A percentile compares a stretch with the other conserved stretches of the same genome.
These are phyloP conservation scores for Anthopleura sola DNA, from an alignment of 64 coral and sea anemone genomes.

Conservation along the genomic window DNA sequence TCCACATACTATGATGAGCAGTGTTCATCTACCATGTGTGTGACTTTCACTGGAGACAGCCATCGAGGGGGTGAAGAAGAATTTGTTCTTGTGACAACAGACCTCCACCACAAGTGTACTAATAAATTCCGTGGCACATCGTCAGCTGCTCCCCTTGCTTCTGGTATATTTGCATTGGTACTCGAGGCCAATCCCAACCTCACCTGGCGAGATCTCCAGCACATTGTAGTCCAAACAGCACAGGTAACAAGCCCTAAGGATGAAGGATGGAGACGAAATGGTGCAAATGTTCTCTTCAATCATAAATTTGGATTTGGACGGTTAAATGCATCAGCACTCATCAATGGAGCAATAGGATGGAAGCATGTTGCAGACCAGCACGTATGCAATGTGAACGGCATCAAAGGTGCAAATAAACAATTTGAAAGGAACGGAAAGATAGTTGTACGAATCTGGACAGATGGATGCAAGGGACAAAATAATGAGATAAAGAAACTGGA, in stretches of 20 bases:
- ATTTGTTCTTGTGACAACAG: slow-evolving; percentile 85
- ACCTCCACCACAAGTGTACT: slow-evolving; percentile 84
- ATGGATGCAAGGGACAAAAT: slow-evolving; percentile 55
- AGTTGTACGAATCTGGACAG: slow-evolving; percentile 51
- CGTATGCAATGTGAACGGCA: slow-evolving; percentile 60
- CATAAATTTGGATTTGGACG: slow-evolving; percentile 99
- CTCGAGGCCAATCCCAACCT: slow-evolving; percentile 85
- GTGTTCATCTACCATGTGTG: slow-evolving; percentile 95
- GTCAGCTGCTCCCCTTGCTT: slow-evolving; percentile 89
- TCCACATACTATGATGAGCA: slow-evolving; percentile 98
- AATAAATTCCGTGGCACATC: slow-evolving; percentile 88
- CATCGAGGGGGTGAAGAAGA: slow-evolving; percentile 66
- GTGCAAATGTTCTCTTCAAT: slow-evolving; percentile 75
- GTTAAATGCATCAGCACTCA: slow-evolving; percentile 74
- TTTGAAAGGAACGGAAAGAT: slow-evolving; percentile 55
- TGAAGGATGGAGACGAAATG: slow-evolving; percentile 86
- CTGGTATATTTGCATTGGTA: slow-evolving; percentile 95
- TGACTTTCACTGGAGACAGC: slow-evolving; percentile 88
- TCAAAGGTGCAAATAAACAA: slow-evolving; percentile 1
- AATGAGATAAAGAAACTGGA: slow-evolving; percentile 77
- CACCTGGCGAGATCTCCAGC: slow-evolving; percentile 93
- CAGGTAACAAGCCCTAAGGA: slow-evolving; percentile 88
- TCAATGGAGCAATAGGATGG: slow-evolving; percentile 69
- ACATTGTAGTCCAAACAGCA: slow-evolving; percentile 83
- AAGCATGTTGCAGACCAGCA: slow-evolving; percentile 79